Base-by-base conservation (phyloP, 2,797 vertebrate species). In the Fistularia tabacaria region DNA sequence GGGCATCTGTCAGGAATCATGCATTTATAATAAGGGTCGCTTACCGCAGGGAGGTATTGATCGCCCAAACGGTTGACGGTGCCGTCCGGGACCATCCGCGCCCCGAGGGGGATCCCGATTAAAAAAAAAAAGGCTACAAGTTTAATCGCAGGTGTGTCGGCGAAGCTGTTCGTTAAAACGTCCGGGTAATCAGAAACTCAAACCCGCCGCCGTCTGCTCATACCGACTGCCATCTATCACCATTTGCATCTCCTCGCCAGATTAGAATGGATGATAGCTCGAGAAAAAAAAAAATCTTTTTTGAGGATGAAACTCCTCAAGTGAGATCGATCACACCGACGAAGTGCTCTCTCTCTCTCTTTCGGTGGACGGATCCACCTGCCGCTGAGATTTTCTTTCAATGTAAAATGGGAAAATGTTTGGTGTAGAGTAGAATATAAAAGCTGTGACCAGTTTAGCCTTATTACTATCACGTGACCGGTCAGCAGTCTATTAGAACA, bases 371-470 rank as follows among this genome's bases (percentile, higher is more conserved):
- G 25, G 51, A 66, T 63, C 44, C 62, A 10, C 54, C 51, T 50
- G 72, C 77, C 69, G 42, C 73, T 70, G 81, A 82, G 74, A 74
- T 84, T 78, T 47, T 58, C 25, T 57, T 80, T 75, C 55, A 38
- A 62, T 85, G 85, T 84, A 73, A 77, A 79, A 81, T 76, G 78
- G 62, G 65, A 73, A 71, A 70, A 11, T 80, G 76, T 78, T 74
- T 76, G 74, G 81, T 83, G 78, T 84, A 83, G 79, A 77, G 64
- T 84, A 85, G 80, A 74, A 62, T 70, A 75, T 75, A 13, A 74
- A 79, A 71, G 79, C 84, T 85, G 84, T 87, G 82, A 86, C 83
- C 85, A 82, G 82, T 81, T 78, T 81, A 76, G 85, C 85, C 87
- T 86, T 85, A 87, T 81, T 74, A 71, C 69, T 76, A 67, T 78